Evolutionary conservation across 2,797 vertebrate species (phyloP).

Genomic region (Vespertilio murinus): DNA sequence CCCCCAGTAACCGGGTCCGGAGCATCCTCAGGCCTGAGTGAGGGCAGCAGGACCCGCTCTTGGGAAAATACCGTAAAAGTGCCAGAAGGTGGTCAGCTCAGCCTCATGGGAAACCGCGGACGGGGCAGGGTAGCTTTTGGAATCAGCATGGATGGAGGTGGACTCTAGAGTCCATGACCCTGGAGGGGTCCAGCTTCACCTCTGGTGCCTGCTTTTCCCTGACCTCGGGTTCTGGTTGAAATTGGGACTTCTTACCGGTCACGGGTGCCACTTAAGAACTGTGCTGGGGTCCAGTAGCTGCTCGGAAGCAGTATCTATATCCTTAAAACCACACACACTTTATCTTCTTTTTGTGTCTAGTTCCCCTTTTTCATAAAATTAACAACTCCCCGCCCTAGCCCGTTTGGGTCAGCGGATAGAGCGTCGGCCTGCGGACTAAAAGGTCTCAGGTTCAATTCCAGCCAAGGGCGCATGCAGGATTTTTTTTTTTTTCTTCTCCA

Average conservation of each 20-base stretch:
- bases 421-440: no score
- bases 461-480: no score
- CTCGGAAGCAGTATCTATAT: neutral
- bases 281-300: neutral
- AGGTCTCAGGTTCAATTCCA: no score
- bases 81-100: neutral
- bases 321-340: neutral
- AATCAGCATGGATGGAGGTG: neutral
- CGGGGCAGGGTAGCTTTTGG: neutral
- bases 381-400: neutral
- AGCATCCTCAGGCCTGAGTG: neutral
- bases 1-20: neutral
- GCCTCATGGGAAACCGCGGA: neutral
- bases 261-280: neutral
- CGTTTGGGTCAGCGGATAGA: no score
- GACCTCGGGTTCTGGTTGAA: neutral
- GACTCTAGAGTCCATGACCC: neutral
- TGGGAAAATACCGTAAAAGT: neutral
- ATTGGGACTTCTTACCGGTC: neutral
- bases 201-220: neutral
- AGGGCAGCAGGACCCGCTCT: neutral
- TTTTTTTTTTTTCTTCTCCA: no score
- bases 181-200: neutral
- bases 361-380: neutral
- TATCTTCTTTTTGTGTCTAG: conserved; percentile 14